These are phyloP conservation scores for Adrianichthys oophorus DNA, from an alignment of 2,797 vertebrate genomes.

Conservation along the genomic window DNA sequence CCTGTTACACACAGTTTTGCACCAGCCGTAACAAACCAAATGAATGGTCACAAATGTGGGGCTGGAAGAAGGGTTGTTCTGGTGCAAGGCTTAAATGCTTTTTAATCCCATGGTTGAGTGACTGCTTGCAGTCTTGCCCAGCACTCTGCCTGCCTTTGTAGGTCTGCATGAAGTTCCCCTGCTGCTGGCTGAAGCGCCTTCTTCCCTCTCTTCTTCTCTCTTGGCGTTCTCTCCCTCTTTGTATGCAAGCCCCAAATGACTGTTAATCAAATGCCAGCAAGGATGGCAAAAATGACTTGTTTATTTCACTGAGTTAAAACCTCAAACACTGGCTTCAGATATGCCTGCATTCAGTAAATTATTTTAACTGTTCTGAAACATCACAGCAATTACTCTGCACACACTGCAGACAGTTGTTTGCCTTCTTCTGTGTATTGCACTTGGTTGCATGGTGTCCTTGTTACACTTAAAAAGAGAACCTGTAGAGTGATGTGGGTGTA, in stretches of 20 bases:
- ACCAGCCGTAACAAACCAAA: constrained; percentile 43
- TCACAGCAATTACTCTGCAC: constrained; percentile 51
- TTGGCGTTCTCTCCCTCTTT: constrained; percentile 40
- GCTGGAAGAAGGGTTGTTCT: constrained; percentile 35
- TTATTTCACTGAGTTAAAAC: constrained; percentile 51
- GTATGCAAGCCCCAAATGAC: constrained; percentile 63
- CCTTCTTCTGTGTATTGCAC: constrained; percentile 52
- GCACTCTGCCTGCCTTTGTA: constrained; percentile 60
- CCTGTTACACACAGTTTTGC: constrained; percentile 59
- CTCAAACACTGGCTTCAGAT: constrained; percentile 52
- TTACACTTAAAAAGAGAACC: constrained; percentile 61
- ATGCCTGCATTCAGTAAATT: constrained; percentile 45
- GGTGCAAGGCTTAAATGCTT: constrained; percentile 78
- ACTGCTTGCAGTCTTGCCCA: constrained; percentile 69
- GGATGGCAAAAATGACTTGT: constrained; percentile 54
- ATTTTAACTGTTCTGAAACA: constrained; percentile 59
- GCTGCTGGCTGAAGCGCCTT: constrained; percentile 45
- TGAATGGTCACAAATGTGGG: constrained; percentile 64
- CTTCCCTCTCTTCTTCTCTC: constrained; percentile 18
- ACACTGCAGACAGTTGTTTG: constrained; percentile 46
- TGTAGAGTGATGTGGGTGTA: constrained; percentile 62
- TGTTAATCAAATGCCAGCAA: constrained; percentile 66
- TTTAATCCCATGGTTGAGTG: constrained; percentile 82
- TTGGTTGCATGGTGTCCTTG: constrained; percentile 62
- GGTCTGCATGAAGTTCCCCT: constrained; percentile 62